Base-by-base conservation (phyloP, 2,113 vertebrate genomes). In the Stictonetta naevosa region DNA sequence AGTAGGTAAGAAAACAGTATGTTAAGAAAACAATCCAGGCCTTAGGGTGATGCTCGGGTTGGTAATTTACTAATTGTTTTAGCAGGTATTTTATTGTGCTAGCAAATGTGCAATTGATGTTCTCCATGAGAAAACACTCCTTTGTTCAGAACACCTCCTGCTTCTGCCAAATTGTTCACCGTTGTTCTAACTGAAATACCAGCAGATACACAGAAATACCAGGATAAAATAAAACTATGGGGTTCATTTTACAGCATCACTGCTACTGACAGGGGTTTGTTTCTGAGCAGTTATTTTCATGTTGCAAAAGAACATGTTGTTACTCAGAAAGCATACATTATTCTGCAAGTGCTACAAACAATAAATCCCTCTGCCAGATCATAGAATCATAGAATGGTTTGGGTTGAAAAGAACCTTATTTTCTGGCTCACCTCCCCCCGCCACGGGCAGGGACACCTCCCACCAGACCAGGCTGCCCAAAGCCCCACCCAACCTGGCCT, bases 331-430 rank as follows among this genome's bases (percentile, higher is more conserved):
- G 34, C 55, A 91, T 21, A 84, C 29, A 87, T 86, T 79, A 83
- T 79, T 93, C 85, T 74, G n/a, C 76, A 87, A 93, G 68, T 48
- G 73, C 72, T 53, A 89, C 77, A 91, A 86, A 92, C 63, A 88
- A 78, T 66, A 93, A 84, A 86, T 69, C 83, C 73, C 58, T 56
- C 36, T 93, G 86, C 78, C 87, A 91, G 82, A 93, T 90, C 60
- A 63, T 7, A 19, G 16, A 63, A 90, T 90, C 62, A 28, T 11
- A 28, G 25, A 63, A 63, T 40, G 25, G 25, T 28, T 63, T 63
- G 36, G 60, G 36, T 28, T 40, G 62, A 25, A 40, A 63, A 26
- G 16, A 63, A 38, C 62, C 50, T 52, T 63, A 63, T 36, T 36
- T 38, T 36, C 25, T 63, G 28, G 36, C 62, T 26, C 17, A 63